phyloP scores from a whole-genome alignment of 2,888 invertebrate species.

The Morpho deidamia region DNA sequence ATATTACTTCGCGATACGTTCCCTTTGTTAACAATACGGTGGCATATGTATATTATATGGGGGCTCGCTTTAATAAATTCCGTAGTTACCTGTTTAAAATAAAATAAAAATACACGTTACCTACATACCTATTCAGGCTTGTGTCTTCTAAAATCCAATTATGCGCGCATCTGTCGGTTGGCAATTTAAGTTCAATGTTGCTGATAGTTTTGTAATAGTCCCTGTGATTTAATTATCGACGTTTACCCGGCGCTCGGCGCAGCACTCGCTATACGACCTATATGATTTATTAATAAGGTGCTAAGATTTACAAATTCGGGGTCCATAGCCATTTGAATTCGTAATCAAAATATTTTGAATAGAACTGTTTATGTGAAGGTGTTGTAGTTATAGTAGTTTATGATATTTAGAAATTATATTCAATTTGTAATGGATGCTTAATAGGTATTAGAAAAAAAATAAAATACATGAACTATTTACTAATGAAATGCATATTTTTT shows the following conservation, averaged over 20 bases:
- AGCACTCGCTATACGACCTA: conserved; percentile 9
- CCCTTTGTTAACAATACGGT: too few relatives aligned
- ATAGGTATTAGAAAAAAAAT: too few relatives aligned
- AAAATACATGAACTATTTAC: too few relatives aligned
- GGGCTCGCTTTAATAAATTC: too few relatives aligned
- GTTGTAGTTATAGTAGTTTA: background rate
- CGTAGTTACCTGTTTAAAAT: too few relatives aligned
- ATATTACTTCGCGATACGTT: too few relatives aligned
- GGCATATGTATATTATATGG: too few relatives aligned
- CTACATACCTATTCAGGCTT: background rate
- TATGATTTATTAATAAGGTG: conserved; percentile 24
- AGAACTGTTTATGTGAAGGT: conserved; percentile 1
- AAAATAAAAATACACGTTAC: too few relatives aligned
- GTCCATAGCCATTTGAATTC: conserved; percentile 16
- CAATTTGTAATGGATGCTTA: too few relatives aligned
- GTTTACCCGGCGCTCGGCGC: conserved; percentile 16
- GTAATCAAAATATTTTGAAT: conserved; percentile 18
- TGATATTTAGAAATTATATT: background rate
- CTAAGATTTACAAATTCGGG: conserved; percentile 18
- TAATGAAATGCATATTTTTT: too few relatives aligned
- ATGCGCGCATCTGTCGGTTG: conserved; percentile 18
- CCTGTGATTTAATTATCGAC: conserved; percentile 38
- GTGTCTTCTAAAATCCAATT: conserved; percentile 17
- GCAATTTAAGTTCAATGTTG: conserved; percentile 25
- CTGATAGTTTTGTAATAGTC: conserved; percentile 28